Percentiles rank a stretch among this genome's conserved stretches.
Evolutionary conservation across 1,140 invertebrate species (phyloP).

Genomic region (Formica selysi): DNA sequence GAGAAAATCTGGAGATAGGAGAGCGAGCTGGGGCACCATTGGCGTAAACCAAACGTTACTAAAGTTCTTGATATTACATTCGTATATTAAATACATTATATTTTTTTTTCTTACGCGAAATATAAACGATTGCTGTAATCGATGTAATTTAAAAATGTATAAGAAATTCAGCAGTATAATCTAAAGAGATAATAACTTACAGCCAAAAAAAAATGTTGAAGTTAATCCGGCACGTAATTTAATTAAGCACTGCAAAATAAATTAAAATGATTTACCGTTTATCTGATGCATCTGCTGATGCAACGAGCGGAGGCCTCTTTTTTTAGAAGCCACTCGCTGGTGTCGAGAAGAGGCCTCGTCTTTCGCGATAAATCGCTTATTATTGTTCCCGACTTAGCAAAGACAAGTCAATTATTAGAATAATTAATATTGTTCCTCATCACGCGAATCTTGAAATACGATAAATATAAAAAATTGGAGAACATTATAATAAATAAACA

Average conservation of each 20-base stretch:
- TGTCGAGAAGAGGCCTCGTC: constrained; percentile 56
- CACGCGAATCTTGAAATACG: neutral
- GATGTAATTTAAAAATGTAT: neutral
- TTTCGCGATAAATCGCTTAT: constrained; percentile 66
- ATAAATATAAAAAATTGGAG: neutral
- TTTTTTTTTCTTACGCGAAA: neutral
- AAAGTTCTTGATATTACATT: neutral
- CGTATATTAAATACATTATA: neutral
- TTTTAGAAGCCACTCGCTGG: neutral
- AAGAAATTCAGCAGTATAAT: neutral
- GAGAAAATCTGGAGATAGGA: constrained; percentile 25
- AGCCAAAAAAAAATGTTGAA: neutral
- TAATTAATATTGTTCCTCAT: constrained; percentile 5
- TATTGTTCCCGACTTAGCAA: constrained; percentile 25
- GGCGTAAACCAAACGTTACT: constrained; percentile 24
- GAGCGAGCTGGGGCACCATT: neutral
- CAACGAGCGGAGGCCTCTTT: neutral
- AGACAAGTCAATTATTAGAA: constrained; percentile 30
- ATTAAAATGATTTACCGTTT: constrained; percentile 21
- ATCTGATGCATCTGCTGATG: constrained; percentile 11
- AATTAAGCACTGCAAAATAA: constrained; percentile 26
- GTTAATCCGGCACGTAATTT: constrained; percentile 20
- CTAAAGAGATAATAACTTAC: neutral
- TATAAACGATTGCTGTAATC: neutral
- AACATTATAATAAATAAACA: neutral